These are phyloP conservation scores for Marmota monax DNA, from an alignment of 2,113 vertebrate genomes.

Conservation along the genomic window DNA sequence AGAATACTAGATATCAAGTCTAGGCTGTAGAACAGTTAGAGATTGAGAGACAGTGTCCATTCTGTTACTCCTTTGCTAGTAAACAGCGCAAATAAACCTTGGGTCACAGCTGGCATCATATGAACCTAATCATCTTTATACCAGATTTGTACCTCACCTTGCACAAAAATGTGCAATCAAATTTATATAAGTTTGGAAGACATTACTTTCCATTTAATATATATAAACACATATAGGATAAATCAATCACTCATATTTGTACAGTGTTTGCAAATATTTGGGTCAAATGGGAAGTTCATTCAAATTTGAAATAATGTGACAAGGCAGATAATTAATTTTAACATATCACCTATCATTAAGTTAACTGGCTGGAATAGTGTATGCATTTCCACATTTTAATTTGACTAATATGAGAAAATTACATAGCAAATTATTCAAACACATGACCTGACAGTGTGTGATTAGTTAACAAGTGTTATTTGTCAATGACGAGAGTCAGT, in stretches of 20 bases:
- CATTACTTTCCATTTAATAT: background rate
- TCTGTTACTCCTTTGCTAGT: background rate
- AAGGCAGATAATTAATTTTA: constrained; percentile 64
- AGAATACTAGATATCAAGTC: background rate
- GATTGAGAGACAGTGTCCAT: too few species aligned
- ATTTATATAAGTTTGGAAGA: background rate
- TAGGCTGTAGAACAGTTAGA: too few species aligned
- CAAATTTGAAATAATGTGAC: constrained; percentile 58
- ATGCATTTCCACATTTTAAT: constrained; percentile 48
- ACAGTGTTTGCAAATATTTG: constrained; percentile 59
- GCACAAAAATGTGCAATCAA: background rate
- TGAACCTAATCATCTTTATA: background rate
- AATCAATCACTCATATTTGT: background rate
- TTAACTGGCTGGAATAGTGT: constrained; percentile 27
- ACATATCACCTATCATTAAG: constrained; percentile 61
- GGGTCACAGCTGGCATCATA: background rate
- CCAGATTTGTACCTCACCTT: background rate
- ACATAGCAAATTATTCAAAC: constrained; percentile 60
- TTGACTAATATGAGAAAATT: constrained; percentile 66
- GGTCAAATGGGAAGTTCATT: constrained; percentile 44
- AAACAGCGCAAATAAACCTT: background rate
- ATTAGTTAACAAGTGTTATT: constrained; percentile 74
- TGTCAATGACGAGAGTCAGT: background rate
- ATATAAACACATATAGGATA: background rate
- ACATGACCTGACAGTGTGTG: constrained; percentile 16